phyloP scores from a whole-genome alignment of 2,113 vertebrate genomes.

The Pterophyllum scalare region DNA sequence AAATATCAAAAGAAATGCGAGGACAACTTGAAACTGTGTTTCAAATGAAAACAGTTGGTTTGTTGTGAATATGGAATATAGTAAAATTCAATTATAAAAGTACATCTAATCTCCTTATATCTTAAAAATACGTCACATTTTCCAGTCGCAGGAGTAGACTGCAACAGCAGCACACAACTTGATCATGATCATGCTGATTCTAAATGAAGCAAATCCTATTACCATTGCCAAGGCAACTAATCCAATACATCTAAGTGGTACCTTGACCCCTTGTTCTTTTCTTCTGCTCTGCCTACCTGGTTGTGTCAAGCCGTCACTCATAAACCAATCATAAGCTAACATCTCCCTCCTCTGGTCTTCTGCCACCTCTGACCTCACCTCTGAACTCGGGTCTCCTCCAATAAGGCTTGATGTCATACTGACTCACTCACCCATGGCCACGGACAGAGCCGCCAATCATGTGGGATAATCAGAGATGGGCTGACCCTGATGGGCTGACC shows the following conservation, averaged over 20 bases:
- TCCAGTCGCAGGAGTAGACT: neutral
- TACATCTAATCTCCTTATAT: neutral
- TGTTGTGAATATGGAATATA: neutral
- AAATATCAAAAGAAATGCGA: neutral
- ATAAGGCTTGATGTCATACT: constrained; percentile 65
- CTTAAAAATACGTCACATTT: neutral
- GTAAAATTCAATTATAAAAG: neutral
- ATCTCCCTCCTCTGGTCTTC: constrained; percentile 63
- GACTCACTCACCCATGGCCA: constrained; percentile 58
- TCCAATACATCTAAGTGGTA: constrained; percentile 9
- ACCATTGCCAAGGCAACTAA: constrained; percentile 12
- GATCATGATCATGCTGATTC: neutral
- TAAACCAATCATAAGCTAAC: constrained; percentile 75
- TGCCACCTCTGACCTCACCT: constrained; percentile 67
- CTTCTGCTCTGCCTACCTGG: constrained; percentile 30
- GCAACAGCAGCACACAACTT: neutral
- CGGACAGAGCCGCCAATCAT: constrained; percentile 73
- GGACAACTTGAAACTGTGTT: neutral
- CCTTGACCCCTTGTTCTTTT: constrained; percentile 53
- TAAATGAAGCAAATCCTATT: constrained; percentile 12
- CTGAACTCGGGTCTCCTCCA: constrained; percentile 64
- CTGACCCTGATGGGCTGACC: constrained; percentile 63
- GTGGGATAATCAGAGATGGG: constrained; percentile 72
- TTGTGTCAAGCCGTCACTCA: constrained; percentile 70
- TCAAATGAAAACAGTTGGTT: neutral